Conservation (phyloP, 2,797 vertebrate genomes). For the Trematomus bernacchii region DNA sequence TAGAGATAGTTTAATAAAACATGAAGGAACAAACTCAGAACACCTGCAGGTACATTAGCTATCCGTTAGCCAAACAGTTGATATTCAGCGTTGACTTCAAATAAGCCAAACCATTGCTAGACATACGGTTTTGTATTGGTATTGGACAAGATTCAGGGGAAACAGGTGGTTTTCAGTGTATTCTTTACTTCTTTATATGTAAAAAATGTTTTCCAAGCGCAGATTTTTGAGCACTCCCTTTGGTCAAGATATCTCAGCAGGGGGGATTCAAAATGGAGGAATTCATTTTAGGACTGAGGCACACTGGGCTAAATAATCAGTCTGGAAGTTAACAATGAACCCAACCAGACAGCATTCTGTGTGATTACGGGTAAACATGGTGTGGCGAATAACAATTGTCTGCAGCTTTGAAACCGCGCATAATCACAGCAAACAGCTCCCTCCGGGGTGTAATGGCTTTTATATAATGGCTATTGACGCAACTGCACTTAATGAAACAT, state of each 20-base stretch:
- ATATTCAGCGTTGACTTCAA: no score
- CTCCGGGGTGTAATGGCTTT: conserved; percentile 18
- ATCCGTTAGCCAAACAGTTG: no score
- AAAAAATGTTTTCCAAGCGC: neutral
- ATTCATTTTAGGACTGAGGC: neutral
- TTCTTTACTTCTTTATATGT: neutral
- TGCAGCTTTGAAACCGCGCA: conserved; percentile 1
- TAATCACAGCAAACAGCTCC: conserved; percentile 28
- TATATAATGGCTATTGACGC: conserved; percentile 20
- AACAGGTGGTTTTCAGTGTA: no score
- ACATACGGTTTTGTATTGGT: no score
- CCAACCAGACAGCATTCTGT: neutral
- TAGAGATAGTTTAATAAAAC: no score
- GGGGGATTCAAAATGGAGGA: neutral
- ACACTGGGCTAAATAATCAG: neutral
- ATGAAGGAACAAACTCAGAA: no score
- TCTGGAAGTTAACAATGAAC: conserved; percentile 11
- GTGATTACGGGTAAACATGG: conserved; percentile 11
- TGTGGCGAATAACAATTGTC: conserved; percentile 14
- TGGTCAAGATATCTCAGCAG: conserved; percentile 8
- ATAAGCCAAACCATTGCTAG: no score
- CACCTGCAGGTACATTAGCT: no score
- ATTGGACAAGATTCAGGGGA: no score
- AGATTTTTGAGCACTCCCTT: neutral
- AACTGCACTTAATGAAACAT: conserved; percentile 8